Conservation (phyloP, 2,113 vertebrate genomes). For the Poeciliopsis prolifica region DNA sequence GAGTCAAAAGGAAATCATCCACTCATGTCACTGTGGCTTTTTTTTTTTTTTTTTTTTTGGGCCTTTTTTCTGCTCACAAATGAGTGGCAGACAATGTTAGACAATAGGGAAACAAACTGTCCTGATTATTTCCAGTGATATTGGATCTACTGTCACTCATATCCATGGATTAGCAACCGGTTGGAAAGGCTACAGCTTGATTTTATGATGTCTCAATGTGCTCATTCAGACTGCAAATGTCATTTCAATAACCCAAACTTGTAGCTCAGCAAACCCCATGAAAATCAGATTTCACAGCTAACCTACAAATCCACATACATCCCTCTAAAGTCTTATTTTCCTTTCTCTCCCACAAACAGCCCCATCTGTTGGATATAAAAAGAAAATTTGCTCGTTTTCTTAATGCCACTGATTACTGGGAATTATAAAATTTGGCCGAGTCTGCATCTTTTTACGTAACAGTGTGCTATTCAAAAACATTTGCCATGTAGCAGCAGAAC, state of each 20-base stretch:
- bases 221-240: background rate
- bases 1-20: conserved; percentile 56
- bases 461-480: conserved; percentile 28
- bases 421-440: conserved; percentile 33
- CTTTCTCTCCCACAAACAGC: conserved; percentile 30
- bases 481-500: conserved; percentile 21
- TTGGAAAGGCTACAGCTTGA: conserved; percentile 43
- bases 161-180: background rate
- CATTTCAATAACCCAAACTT: conserved; percentile 11
- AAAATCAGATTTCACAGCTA: conserved; percentile 29
- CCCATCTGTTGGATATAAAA: conserved; percentile 43
- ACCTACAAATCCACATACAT: conserved; percentile 16
- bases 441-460: conserved; percentile 16
- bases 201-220: too few relatives aligned
- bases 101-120: conserved; percentile 26
- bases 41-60: background rate
- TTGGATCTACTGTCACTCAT: conserved; percentile 43
- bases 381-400: conserved; percentile 44
- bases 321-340: conserved; percentile 25
- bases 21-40: conserved; percentile 19
- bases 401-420: conserved; percentile 29
- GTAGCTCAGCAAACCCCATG: conserved; percentile 6
- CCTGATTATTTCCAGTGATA: conserved; percentile 24
- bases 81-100: conserved; percentile 22
- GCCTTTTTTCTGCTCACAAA: conserved; percentile 17